Evolutionary conservation across 2,797 vertebrate genomes (phyloP).

Genomic region (Darevskia mixta): DNA sequence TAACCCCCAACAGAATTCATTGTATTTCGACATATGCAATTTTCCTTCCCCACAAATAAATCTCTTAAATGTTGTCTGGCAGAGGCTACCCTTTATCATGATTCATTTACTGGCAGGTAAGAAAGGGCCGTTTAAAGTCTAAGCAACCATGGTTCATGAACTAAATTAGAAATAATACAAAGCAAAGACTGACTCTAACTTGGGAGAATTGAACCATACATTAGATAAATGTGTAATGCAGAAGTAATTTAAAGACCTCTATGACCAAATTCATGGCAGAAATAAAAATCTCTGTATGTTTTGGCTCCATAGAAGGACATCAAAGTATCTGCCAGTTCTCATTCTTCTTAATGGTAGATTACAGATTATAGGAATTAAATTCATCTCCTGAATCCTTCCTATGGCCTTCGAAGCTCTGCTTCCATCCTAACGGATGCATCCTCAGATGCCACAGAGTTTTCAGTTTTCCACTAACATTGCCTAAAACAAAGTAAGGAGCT

Average conservation of each 20-base stretch:
- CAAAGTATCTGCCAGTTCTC: neutral
- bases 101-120: neutral
- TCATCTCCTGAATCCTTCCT: neutral
- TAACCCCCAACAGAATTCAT: neutral
- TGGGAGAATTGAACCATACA: neutral
- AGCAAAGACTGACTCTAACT: neutral
- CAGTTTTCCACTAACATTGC: neutral
- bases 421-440: neutral
- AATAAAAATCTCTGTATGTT: neutral
- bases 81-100: neutral
- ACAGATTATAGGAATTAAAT: neutral
- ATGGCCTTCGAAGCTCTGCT: neutral
- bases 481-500: neutral
- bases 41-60: neutral
- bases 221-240: neutral
- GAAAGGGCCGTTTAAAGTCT: neutral
- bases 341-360: neutral
- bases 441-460: neutral
- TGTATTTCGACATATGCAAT: neutral
- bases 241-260: neutral
- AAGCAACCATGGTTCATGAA: neutral
- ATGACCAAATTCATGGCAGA: neutral
- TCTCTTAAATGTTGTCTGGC: neutral
- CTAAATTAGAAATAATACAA: constrained; percentile 6
- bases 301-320: neutral